A percentile compares a stretch with the other conserved stretches of the same genome.
phyloP scores from a whole-genome alignment of 2,888 invertebrate genomes.

The Cephus sareptanus region DNA sequence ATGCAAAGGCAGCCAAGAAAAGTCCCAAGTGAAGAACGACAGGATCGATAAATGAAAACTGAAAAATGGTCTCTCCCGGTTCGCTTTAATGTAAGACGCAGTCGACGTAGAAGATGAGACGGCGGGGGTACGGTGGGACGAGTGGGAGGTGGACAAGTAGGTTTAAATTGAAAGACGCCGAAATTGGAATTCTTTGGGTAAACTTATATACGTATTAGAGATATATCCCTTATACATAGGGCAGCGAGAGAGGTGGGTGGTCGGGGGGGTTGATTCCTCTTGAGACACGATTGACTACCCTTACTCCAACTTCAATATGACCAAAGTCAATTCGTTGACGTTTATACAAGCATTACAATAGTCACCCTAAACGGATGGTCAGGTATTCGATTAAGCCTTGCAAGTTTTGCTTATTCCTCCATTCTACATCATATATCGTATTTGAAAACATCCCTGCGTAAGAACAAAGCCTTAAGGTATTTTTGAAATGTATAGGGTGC shows the following conservation, averaged over 20 bases:
- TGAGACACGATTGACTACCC: background rate
- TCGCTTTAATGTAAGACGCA: background rate
- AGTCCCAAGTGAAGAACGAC: background rate
- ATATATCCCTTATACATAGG: background rate
- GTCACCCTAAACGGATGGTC: background rate
- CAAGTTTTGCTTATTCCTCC: background rate
- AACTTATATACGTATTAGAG: slow-evolving; percentile 33
- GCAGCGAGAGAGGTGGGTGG: background rate
- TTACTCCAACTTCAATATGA: background rate
- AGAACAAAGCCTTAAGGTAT: background rate
- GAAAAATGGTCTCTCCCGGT: background rate
- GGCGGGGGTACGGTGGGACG: slow-evolving; percentile 1
- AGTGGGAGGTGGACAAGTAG: slow-evolving; percentile 53
- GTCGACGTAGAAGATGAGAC: background rate
- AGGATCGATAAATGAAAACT: background rate
- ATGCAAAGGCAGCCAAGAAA: slow-evolving; percentile 15
- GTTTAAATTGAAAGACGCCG: slow-evolving; percentile 58
- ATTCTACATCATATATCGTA: background rate
- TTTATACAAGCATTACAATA: slow-evolving; percentile 50
- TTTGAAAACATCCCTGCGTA: background rate
- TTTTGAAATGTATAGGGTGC: background rate
- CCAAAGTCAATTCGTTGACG: slow-evolving; percentile 41
- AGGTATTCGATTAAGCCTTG: background rate
- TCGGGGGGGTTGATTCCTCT: background rate
- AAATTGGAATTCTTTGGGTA: slow-evolving; percentile 60